Base-by-base conservation (phyloP, 2,113 vertebrate genomes). In the Daubentonia madagascariensis region DNA sequence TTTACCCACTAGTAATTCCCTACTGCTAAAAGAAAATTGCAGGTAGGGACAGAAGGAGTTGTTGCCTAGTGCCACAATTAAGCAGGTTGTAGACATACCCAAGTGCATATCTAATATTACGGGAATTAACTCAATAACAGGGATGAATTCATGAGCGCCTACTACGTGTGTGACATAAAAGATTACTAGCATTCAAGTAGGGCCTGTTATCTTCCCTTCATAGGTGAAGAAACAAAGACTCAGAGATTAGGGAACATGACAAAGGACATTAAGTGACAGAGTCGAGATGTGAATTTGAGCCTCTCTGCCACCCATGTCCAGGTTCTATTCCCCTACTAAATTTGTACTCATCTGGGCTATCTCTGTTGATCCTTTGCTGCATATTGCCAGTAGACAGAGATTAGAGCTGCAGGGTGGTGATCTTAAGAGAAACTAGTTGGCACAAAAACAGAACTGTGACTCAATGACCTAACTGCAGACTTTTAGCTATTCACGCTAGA, bases 21-120 rank as follows among this genome's bases (percentile, higher is more conserved):
- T 85, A 40, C 32, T 80, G 23, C 52, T 72, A 43, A 85, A 8
- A 96, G 54, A 61, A 91, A 92, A 91, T 61, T 52, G 61, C 30
- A 73, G 16, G 52, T 13, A 72, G 45, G 5, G 7, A 48, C 0
- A 43, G 17, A 52, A 23, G 16, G 32, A 76, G 10, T 59, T 54
- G 22, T 73, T 91, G 52, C 43, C 61, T 6, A 67, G 25, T 65
- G 70, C 2, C 43, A 59, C n/a, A 65, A 37, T 61, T 59, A 81
- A 90, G 8, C 40, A 68, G 30, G 23, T 3, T 25, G 6, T 4
- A 70, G 25, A 61, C 10, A 54, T 20, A 67, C 9, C 0, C 59
- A 78, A 75, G 0, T 70, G 2, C 75, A 2, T 75, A 20, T 73
- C 65, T 79, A 68, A n/a, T 16, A 32, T 61, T 89, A 61, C 40